Evolutionary conservation across 1,140 invertebrate genomes (phyloP).

Genomic region (Lepidurus couesii): DNA sequence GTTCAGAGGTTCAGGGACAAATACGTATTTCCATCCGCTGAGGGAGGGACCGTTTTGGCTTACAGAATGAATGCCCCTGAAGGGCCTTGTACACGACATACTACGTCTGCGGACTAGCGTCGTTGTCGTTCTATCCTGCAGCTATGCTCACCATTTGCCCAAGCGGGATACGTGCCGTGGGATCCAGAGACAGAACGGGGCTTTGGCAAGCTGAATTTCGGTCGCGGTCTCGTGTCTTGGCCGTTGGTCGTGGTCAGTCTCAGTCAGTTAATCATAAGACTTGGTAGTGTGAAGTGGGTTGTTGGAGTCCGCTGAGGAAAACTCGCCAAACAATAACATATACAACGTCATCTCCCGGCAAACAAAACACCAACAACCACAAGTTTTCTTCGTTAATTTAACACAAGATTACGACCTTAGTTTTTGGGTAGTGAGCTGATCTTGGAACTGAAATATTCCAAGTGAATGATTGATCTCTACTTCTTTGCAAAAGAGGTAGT

Average conservation of each 20-base stretch:
- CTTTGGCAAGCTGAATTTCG: not conserved
- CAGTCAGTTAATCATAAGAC: slow-evolving; percentile 1
- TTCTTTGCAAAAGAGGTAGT: too few relatives aligned
- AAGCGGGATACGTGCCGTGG: not conserved
- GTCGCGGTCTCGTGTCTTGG: slow-evolving; percentile 1
- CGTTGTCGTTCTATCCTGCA: not conserved
- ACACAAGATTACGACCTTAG: too few relatives aligned
- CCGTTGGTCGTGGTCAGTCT: not conserved
- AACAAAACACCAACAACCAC: too few relatives aligned
- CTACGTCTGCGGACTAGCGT: slow-evolving; percentile 8
- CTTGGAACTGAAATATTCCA: too few relatives aligned
- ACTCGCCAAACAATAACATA: too few relatives aligned
- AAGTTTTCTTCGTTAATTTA: too few relatives aligned
- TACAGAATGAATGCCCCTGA: not conserved
- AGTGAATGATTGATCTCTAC: too few relatives aligned
- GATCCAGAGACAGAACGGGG: not conserved
- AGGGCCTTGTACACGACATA: slow-evolving; percentile 3
- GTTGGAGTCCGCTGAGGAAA: not conserved
- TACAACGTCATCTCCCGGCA: too few relatives aligned
- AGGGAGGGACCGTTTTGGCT: not conserved
- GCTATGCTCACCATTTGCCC: not conserved
- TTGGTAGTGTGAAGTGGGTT: not conserved
- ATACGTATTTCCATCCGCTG: not conserved
- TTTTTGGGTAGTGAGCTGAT: too few relatives aligned
- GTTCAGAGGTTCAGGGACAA: not conserved